These are phyloP conservation scores for Onychorhynchus coronatus DNA, from an alignment of 2,113 vertebrate species.

Conservation along the genomic window DNA sequence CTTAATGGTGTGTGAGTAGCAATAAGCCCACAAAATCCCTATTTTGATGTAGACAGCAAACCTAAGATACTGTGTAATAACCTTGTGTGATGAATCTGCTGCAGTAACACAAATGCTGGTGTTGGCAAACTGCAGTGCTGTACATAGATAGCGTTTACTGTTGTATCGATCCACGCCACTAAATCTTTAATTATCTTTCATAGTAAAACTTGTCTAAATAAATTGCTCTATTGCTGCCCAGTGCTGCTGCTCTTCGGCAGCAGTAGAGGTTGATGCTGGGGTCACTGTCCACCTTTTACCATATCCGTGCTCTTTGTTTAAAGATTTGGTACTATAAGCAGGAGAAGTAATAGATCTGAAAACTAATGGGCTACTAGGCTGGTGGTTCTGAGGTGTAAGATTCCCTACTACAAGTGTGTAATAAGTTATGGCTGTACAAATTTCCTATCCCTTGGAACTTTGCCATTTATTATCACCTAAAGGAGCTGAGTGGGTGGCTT, in stretches of 20 bases:
- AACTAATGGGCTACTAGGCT: background rate
- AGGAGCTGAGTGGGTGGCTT: background rate
- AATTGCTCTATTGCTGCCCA: background rate
- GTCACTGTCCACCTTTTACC: background rate
- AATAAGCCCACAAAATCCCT: background rate
- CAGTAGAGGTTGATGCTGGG: background rate
- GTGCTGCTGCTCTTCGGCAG: background rate
- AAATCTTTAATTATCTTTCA: constrained; percentile 53
- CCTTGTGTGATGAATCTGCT: background rate
- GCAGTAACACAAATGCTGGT: background rate
- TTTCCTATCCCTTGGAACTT: background rate
- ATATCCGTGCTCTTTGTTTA: background rate
- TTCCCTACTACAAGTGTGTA: background rate
- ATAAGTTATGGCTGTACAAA: background rate
- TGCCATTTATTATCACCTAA: background rate
- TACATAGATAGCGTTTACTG: background rate
- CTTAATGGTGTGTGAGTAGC: background rate
- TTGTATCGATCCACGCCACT: constrained; percentile 1
- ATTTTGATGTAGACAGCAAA: background rate
- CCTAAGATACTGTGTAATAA: background rate
- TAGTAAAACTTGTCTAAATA: constrained; percentile 42
- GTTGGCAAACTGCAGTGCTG: background rate
- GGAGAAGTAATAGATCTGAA: background rate
- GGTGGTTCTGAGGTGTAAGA: background rate
- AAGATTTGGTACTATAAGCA: background rate